These are phyloP conservation scores for Gobionotothen gibberifrons DNA, from an alignment of 2,797 vertebrate species.

Conservation along the genomic window DNA sequence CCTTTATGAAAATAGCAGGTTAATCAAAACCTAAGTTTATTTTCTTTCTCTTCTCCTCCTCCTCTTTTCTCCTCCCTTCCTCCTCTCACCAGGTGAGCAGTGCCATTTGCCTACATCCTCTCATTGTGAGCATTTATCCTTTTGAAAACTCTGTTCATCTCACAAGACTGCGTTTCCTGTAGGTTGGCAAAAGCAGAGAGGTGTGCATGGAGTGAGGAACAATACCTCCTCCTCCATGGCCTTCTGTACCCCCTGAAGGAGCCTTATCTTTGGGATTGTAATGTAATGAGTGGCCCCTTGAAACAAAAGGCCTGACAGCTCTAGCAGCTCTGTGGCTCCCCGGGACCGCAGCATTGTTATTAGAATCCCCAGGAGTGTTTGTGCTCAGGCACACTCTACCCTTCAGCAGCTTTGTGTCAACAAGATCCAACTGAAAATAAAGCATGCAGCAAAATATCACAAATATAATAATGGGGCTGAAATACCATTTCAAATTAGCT, in stretches of 20 bases:
- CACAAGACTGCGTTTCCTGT: slow-evolving; percentile 71
- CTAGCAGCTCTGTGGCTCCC: slow-evolving; percentile 79
- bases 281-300: slow-evolving; percentile 81
- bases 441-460: slow-evolving; percentile 10
- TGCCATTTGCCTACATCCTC: slow-evolving; percentile 66
- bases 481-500: neutral
- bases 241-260: slow-evolving; percentile 70
- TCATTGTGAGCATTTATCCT: slow-evolving; percentile 70
- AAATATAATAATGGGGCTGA: neutral
- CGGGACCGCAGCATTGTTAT: slow-evolving; percentile 79
- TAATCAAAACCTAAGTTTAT: slow-evolving; percentile 78
- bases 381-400: slow-evolving; percentile 68
- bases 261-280: slow-evolving; percentile 84
- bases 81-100: slow-evolving; percentile 84
- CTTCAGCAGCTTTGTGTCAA: slow-evolving; percentile 57
- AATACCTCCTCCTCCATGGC: slow-evolving; percentile 73
- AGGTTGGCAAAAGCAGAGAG: slow-evolving; percentile 70
- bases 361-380: slow-evolving; percentile 83
- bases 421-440: slow-evolving; percentile 39
- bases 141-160: slow-evolving; percentile 69
- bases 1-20: slow-evolving; percentile 84
- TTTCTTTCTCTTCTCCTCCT: slow-evolving; percentile 49
- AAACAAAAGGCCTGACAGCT: slow-evolving; percentile 84
- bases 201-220: slow-evolving; percentile 79
- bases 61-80: slow-evolving; percentile 58